Base-by-base conservation (phyloP, 2,888 invertebrate genomes). In the Selenia dentaria region DNA sequence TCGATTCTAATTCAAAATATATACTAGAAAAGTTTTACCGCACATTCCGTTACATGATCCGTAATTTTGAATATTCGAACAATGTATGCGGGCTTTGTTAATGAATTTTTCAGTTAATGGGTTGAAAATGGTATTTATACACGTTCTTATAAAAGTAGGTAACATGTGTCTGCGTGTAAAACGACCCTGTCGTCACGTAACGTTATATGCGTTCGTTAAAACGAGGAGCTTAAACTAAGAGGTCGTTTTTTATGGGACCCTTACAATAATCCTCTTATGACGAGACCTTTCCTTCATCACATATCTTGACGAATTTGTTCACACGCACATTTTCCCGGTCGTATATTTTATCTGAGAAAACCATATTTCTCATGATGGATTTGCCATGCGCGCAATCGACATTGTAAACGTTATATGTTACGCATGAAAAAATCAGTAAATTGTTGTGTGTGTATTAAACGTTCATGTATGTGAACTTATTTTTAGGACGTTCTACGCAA, bases 181-280 rank as follows among this genome's bases (percentile, higher is more conserved):
- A 22, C 11, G 27, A 8, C 18, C 16, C 8, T 9, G 13, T 12
- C 10, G 20, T 16, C 20, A 32, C 22, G 32, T 12, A 32, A 16
- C 11, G 32, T 38, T 38, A 32, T 22, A 33, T 28, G 32, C 33
- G 22, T 38, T 32, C 43, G 25, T 28, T 28, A 27, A 38, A 44
- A 28, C 14, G 34, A 34, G 34, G 27, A 45, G 39, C 34, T 32
- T 29, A 37, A 36, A 36, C 34, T 22, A 29, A 35, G 38, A 33
- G 32, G 24, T 8, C 22, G 41, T 57, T 45, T n/a, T 59, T 51
- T 54, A 54, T 44, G 46, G 38, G 26, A 29, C 38, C 42, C 47
- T 46, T 32, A 37, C 12, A 37, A 36, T 54, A 49, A 54, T 53
- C 53, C 57, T 51, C 49, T 53, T 52, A 56, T 38, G 42, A 36